Percentiles rank a stretch among this genome's conserved stretches.
These are phyloP conservation scores for Sphyrna mokarran DNA, from an alignment of 2,113 vertebrate species.

Conservation along the genomic window DNA sequence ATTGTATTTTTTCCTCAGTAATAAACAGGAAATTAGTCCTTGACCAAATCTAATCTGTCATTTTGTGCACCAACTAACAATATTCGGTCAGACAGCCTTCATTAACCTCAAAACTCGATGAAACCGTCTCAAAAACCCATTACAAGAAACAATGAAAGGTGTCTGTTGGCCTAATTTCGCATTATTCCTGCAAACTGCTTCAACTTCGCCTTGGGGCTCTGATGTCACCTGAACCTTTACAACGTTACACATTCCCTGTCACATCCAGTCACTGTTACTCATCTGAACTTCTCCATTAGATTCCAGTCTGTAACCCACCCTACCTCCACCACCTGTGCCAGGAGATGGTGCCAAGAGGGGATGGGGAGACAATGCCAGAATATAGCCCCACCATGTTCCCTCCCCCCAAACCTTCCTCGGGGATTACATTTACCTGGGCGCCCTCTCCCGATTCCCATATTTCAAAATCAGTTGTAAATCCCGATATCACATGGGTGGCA, in stretches of 20 bases:
- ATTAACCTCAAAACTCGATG: not conserved
- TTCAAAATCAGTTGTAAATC: too few relatives aligned
- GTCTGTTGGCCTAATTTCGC: not conserved
- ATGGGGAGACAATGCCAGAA: too few relatives aligned
- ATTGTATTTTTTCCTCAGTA: not conserved
- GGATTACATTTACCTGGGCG: too few relatives aligned
- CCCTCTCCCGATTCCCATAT: too few relatives aligned
- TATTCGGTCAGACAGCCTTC: not conserved
- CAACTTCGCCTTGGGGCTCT: not conserved
- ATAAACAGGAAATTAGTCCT: not conserved
- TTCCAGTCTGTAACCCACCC: not conserved
- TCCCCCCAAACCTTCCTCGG: too few relatives aligned
- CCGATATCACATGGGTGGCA: too few relatives aligned
- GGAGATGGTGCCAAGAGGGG: too few relatives aligned
- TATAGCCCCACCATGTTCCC: too few relatives aligned
- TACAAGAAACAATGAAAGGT: not conserved
- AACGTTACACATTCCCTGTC: not conserved
- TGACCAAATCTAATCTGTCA: not conserved
- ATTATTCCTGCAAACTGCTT: not conserved
- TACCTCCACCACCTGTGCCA: too few relatives aligned
- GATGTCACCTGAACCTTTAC: not conserved
- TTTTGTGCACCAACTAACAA: not conserved
- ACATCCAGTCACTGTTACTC: not conserved
- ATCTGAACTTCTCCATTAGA: not conserved
- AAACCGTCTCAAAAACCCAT: conserved; percentile 23